These are phyloP conservation scores for Drosophila pegasa DNA, from an alignment of 2,888 invertebrate genomes.

Conservation along the genomic window DNA sequence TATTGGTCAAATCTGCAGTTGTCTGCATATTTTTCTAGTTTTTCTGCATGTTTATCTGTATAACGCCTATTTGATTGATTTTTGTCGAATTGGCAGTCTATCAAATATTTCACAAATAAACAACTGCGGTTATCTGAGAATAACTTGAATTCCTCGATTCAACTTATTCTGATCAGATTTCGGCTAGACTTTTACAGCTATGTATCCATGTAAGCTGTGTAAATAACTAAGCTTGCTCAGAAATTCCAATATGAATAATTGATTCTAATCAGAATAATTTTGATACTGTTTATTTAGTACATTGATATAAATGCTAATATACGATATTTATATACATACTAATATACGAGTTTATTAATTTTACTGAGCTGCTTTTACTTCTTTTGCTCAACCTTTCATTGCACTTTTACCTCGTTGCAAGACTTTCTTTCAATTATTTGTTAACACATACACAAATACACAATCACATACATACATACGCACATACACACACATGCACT, in stretches of 20 bases:
- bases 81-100: too few relatives aligned
- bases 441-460: neutral
- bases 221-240: neutral
- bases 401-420: neutral
- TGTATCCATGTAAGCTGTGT: neutral
- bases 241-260: neutral
- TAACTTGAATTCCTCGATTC: neutral
- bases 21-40: too few relatives aligned
- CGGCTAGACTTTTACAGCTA: neutral
- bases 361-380: too few relatives aligned
- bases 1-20: too few relatives aligned
- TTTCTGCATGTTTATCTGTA: too few relatives aligned
- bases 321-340: too few relatives aligned
- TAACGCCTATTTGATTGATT: too few relatives aligned
- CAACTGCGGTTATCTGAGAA: neutral
- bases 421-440: slow-evolving; percentile 1
- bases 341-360: too few relatives aligned
- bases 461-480: neutral
- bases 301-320: neutral
- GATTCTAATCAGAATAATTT: neutral
- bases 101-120: too few relatives aligned
- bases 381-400: too few relatives aligned
- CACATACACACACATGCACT: neutral
- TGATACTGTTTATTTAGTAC: neutral
- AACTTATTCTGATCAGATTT: neutral